Evolutionary conservation across 2,113 vertebrate genomes (phyloP).

Genomic region (Pardalotus punctatus): DNA sequence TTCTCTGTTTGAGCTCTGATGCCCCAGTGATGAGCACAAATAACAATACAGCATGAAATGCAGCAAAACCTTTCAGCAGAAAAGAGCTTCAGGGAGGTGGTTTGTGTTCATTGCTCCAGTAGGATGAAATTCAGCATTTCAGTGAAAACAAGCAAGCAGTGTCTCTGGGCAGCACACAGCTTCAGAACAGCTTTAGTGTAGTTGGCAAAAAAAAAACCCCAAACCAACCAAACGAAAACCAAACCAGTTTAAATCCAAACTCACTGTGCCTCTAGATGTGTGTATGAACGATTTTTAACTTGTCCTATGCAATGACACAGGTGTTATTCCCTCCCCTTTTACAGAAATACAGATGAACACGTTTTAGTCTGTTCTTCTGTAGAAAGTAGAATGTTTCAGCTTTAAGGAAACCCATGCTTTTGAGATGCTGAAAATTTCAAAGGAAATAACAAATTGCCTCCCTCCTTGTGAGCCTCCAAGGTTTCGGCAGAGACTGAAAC

Average conservation of each 20-base stretch:
- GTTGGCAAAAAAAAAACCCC: background rate
- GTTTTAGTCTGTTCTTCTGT: background rate
- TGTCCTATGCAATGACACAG: background rate
- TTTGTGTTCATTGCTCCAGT: background rate
- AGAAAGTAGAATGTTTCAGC: background rate
- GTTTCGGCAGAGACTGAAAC: background rate
- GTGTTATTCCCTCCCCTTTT: background rate
- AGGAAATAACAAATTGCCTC: background rate
- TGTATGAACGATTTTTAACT: background rate
- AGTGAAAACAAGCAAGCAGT: background rate
- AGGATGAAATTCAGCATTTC: background rate
- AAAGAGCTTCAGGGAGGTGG: background rate
- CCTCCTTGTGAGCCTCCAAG: background rate
- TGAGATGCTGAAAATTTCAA: background rate
- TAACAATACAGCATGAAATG: rapidly evolving
- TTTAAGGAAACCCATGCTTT: background rate
- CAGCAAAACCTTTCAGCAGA: background rate
- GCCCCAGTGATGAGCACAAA: background rate
- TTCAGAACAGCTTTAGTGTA: background rate
- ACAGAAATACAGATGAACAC: background rate
- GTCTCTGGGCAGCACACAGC: background rate
- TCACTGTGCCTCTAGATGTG: background rate
- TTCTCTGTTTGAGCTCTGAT: background rate
- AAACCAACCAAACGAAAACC: no score
- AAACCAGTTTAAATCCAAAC: background rate